Conservation (phyloP, 1,140 invertebrate species). For the Apis dorsata region DNA sequence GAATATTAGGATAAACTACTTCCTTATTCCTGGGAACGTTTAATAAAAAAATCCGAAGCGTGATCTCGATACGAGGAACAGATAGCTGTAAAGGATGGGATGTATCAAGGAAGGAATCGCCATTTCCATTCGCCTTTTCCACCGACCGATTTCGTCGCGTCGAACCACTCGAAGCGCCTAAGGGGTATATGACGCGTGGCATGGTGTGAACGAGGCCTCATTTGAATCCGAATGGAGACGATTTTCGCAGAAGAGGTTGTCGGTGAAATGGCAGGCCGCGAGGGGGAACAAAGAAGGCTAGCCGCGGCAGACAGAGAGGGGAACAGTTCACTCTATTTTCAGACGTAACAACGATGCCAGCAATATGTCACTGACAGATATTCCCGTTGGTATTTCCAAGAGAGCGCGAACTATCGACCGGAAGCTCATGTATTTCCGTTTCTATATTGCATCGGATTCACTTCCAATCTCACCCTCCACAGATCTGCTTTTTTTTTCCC, state of each 20-base stretch:
- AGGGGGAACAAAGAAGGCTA: slow-evolving; percentile 11
- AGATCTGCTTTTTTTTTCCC: slow-evolving; percentile 1
- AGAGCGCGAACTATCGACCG: slow-evolving; percentile 62
- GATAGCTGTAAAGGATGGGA: slow-evolving; percentile 53
- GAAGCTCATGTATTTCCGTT: slow-evolving; percentile 69
- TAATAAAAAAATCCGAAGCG: slow-evolving; percentile 11
- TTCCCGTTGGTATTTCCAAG: slow-evolving; percentile 60
- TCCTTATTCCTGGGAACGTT: background rate
- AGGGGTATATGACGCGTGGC: slow-evolving; percentile 74
- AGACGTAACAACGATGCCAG: slow-evolving; percentile 69
- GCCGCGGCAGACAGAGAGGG: slow-evolving; percentile 37
- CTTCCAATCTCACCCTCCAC: slow-evolving; percentile 38
- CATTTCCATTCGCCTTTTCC: slow-evolving; percentile 16
- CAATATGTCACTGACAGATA: slow-evolving; percentile 77
- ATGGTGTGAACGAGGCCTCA: slow-evolving; percentile 75
- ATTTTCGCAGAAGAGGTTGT: slow-evolving; percentile 72
- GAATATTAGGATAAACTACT: background rate
- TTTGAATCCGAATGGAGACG: slow-evolving; percentile 79
- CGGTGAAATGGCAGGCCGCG: slow-evolving; percentile 65
- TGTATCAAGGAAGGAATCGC: slow-evolving; percentile 56
- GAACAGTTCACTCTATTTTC: slow-evolving; percentile 62
- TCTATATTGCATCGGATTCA: slow-evolving; percentile 44
- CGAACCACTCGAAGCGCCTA: slow-evolving; percentile 58
- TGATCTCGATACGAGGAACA: slow-evolving; percentile 14
- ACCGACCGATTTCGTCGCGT: slow-evolving; percentile 53